Percentiles rank a stretch among this genome's conserved stretches.
These are phyloP conservation scores for Limnothrissa miodon DNA, from an alignment of 2,113 vertebrate species.

Conservation along the genomic window DNA sequence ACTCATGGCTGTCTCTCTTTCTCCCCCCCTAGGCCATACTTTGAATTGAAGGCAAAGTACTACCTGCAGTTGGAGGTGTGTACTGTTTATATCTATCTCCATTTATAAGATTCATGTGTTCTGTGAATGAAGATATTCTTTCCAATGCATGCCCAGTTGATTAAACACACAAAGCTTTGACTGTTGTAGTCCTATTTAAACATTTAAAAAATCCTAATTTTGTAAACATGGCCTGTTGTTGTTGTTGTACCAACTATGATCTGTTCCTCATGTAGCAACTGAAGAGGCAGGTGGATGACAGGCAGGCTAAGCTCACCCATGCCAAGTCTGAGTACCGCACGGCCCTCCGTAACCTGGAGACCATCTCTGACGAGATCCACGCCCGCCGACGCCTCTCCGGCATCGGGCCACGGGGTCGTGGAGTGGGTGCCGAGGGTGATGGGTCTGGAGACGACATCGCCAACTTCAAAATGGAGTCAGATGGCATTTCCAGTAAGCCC, in stretches of 20 bases:
- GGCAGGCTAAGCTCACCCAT: slow-evolving; percentile 82
- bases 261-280: slow-evolving; percentile 75
- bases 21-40: slow-evolving; percentile 85
- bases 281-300: slow-evolving; percentile 87
- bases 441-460: slow-evolving; percentile 71
- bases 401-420: slow-evolving; percentile 86
- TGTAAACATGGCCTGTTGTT: not conserved
- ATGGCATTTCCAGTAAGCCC: slow-evolving; percentile 86
- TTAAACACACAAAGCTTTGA: too few relatives aligned
- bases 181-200: too few relatives aligned
- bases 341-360: slow-evolving; percentile 88
- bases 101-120: not conserved
- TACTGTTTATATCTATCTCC: not conserved
- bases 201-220: not conserved
- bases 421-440: slow-evolving; percentile 86
- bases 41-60: slow-evolving; percentile 96
- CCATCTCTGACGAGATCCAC: slow-evolving; percentile 97
- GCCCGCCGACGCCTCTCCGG: slow-evolving; percentile 82
- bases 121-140: not conserved
- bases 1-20: slow-evolving; percentile 35
- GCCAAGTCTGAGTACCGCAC: slow-evolving; percentile 90
- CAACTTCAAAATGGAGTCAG: slow-evolving; percentile 77
- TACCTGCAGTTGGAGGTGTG: slow-evolving; percentile 93
- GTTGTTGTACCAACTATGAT: not conserved
- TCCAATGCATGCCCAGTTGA: too few relatives aligned